Evolutionary conservation across 2,888 invertebrate genomes (phyloP), one percentile per base, ranked within the genome.

Genomic region (Muschampia plurimacula): DNA sequence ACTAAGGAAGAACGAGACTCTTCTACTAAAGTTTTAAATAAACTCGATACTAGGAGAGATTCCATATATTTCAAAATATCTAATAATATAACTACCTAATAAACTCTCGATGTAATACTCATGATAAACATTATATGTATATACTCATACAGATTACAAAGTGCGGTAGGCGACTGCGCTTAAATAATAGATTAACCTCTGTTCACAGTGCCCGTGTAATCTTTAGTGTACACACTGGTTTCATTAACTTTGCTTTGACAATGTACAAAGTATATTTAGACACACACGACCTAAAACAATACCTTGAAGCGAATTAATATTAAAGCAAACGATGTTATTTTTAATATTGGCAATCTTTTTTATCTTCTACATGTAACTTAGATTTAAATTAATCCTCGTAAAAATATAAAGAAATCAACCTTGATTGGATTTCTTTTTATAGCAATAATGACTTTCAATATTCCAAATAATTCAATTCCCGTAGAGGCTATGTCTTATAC

Each of bases 161-260:
- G n/a, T 62, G 62, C 39, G 57, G 41, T 84, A 57, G 55, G 55
- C 86, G 86, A 83, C 83, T 89, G 85, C 84, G 86, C 86, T 87
- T 89, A 87, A 89, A 89, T 90, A 89, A 90, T 89, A 86, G 83
- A 89, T 90, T 88, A 89, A 87, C 86, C 86, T 78, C 78, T 78
- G 80, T 76, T 76, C 86, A 89, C 87, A 88, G 88, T 86, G 80
- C 46, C 67, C 82, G 80, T 87, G 87, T 89, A 88, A 90, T 89
- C 88, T 89, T 88, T 86, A 87, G 81, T 84, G 87, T 87, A 90
- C 84, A 89, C 87, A 87, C 83, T 82, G 85, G 87, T 88, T 90
- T 89, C 89, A 91, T 91, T 91, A 89, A 89, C 64, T 64, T 64
- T 64, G 64, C 78, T 83, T 86, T 86, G 85, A 85, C 85, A 83